Evolutionary conservation across 2,888 invertebrate genomes (phyloP).

Genomic region (Selenia dentaria): DNA sequence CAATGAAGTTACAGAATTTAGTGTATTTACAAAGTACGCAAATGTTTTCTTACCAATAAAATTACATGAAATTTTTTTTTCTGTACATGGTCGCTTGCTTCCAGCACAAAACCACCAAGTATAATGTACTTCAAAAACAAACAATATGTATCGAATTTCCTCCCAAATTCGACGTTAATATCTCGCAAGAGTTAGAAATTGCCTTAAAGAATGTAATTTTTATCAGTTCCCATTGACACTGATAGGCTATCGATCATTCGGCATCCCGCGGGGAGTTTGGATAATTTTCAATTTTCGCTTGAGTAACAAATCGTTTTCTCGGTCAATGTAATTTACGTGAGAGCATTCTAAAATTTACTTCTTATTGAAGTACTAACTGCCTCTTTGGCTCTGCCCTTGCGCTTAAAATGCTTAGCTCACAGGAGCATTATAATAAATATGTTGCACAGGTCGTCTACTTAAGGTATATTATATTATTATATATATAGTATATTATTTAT

Average conservation of each 20-base stretch:
- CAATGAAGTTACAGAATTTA: no score
- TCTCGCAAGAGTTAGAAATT: slow-evolving; percentile 17
- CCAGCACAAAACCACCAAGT: neutral
- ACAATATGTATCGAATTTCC: slow-evolving; percentile 5
- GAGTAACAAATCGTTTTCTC: slow-evolving; percentile 63
- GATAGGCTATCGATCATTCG: slow-evolving; percentile 66
- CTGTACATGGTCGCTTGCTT: no score
- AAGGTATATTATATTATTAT: no score
- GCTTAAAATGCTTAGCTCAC: neutral
- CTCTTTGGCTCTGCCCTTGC: neutral
- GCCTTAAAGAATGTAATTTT: slow-evolving; percentile 18
- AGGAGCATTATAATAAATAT: no score
- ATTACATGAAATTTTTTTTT: no score
- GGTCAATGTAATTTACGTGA: slow-evolving; percentile 66
- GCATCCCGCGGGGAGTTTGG: slow-evolving; percentile 35
- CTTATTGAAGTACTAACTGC: no score
- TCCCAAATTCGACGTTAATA: slow-evolving; percentile 18
- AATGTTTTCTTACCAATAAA: no score
- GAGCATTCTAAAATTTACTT: slow-evolving; percentile 49
- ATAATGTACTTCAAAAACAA: neutral
- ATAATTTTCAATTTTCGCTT: slow-evolving; percentile 54
- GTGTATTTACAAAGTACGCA: no score
- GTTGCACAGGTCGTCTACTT: no score
- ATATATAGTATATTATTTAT: no score
- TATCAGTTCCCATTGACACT: slow-evolving; percentile 50